A percentile compares a stretch with the other conserved stretches of the same genome.
phyloP scores from a whole-genome alignment of 2,888 invertebrate genomes.

The Lutraria lutraria region DNA sequence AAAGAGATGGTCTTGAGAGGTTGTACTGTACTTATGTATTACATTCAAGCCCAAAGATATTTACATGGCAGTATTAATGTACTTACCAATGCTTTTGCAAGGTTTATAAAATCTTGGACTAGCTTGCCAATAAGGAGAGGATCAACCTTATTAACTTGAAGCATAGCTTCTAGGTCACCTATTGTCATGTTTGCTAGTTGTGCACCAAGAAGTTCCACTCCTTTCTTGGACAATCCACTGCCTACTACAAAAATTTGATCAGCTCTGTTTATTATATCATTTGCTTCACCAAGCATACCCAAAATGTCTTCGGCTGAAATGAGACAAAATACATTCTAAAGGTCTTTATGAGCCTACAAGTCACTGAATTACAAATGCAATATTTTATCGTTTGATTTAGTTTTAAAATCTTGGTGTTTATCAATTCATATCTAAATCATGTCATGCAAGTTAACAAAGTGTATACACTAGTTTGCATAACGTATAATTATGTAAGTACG shows the following conservation, averaged over 20 bases:
- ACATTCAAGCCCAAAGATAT: too few relatives aligned
- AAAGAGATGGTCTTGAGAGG: too few relatives aligned
- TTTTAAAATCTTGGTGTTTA: too few relatives aligned
- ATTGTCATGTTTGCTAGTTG: conserved; percentile 79
- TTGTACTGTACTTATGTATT: too few relatives aligned
- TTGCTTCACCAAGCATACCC: conserved; percentile 59
- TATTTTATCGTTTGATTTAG: too few relatives aligned
- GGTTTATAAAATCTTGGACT: conserved; percentile 71
- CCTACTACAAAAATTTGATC: conserved; percentile 75
- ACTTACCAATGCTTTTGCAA: conserved; percentile 75
- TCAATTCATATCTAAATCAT: too few relatives aligned
- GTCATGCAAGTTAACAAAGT: too few relatives aligned
- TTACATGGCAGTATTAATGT: neutral
- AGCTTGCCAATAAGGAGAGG: conserved; percentile 70
- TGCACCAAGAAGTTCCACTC: conserved; percentile 69
- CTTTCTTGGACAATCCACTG: conserved; percentile 73
- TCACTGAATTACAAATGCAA: too few relatives aligned
- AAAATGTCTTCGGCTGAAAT: conserved; percentile 65
- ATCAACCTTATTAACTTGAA: conserved; percentile 75
- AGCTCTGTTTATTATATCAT: conserved; percentile 64
- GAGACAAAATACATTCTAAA: neutral
- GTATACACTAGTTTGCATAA: too few relatives aligned
- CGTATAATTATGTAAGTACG: neutral
- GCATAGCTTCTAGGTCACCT: conserved; percentile 74
- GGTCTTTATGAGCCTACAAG: too few relatives aligned